These are phyloP conservation scores for Tamandua tetradactyla DNA, from an alignment of 2,797 vertebrate genomes.

Conservation along the genomic window DNA sequence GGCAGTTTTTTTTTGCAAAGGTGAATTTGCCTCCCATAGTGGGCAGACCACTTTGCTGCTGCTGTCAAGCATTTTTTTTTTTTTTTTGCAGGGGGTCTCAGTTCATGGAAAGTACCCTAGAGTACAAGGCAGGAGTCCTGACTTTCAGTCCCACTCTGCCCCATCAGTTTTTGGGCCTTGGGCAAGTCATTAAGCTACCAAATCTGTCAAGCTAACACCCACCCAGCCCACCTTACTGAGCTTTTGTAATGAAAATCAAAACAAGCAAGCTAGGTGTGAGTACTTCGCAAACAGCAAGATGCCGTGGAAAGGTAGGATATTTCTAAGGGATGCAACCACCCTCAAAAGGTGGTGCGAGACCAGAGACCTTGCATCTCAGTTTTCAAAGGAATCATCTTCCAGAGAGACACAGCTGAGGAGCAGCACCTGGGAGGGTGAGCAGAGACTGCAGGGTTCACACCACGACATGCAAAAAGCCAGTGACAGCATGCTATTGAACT, in stretches of 20 bases:
- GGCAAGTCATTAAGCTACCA: background rate
- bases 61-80: background rate
- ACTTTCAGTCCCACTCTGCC: background rate
- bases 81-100: background rate
- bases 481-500: background rate
- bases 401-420: background rate
- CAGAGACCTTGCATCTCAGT: background rate
- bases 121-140: background rate
- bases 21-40: background rate
- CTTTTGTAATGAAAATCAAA: background rate
- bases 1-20: background rate
- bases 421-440: background rate
- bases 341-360: background rate
- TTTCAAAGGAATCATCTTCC: background rate
- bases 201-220: background rate
- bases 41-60: background rate
- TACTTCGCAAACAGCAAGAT: background rate
- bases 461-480: background rate
- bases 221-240: background rate
- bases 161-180: background rate
- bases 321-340: background rate
- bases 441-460: rapidly evolving
- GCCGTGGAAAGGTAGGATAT: background rate
- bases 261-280: background rate
- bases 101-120: background rate